Evolutionary conservation across 2,113 vertebrate genomes (phyloP).

Genomic region (Paracanthobrama guichenoti): DNA sequence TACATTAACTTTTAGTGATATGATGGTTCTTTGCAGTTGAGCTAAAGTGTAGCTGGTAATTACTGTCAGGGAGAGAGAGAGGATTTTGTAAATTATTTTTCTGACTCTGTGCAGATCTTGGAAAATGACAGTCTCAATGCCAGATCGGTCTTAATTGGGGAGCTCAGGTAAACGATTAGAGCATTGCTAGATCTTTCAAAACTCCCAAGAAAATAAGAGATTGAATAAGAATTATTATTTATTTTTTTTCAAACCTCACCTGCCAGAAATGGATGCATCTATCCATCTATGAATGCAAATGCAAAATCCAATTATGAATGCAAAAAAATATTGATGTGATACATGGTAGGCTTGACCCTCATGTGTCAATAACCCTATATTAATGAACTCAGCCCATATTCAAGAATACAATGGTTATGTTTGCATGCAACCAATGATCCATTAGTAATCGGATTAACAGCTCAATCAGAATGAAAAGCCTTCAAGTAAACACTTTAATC

Average conservation of each 20-base stretch:
- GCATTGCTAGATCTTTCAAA: neutral
- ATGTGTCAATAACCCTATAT: too few species aligned
- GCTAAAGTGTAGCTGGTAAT: constrained; percentile 15
- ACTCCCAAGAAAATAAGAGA: neutral
- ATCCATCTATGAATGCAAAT: too few species aligned
- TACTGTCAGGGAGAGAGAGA: constrained; percentile 24
- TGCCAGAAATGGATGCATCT: neutral
- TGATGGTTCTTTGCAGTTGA: neutral
- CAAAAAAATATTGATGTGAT: neutral
- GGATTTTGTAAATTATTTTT: neutral
- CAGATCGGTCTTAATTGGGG: constrained; percentile 1
- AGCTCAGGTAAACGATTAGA: constrained; percentile 3
- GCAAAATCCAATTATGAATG: too few species aligned
- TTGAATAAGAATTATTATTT: too few species aligned
- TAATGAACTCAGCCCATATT: too few species aligned
- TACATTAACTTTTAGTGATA: constrained; percentile 40
- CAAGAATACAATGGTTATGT: too few species aligned
- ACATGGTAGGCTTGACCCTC: neutral
- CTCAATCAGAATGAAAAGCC: too few species aligned
- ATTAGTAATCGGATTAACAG: too few species aligned
- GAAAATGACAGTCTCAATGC: neutral
- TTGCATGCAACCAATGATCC: too few species aligned
- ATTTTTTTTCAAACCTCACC: neutral
- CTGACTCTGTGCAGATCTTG: constrained; percentile 2
- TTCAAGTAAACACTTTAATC: too few species aligned